These are phyloP conservation scores for Sylvicola fuscatus DNA, from an alignment of 2,888 invertebrate genomes.

Conservation along the genomic window DNA sequence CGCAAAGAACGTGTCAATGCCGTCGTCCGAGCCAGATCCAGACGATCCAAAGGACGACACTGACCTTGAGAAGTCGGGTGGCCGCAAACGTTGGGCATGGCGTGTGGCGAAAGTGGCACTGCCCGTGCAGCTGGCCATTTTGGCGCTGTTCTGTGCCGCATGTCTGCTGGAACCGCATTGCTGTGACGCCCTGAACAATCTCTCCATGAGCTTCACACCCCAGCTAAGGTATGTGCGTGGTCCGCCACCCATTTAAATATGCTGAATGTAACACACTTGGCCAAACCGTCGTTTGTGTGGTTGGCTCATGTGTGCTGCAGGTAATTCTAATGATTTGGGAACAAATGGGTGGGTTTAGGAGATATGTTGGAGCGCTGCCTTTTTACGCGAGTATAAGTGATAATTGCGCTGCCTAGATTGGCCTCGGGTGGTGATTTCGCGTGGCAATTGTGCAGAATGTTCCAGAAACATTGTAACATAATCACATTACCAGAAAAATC, in stretches of 20 bases:
- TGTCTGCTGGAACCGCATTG: conserved; percentile 52
- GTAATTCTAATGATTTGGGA: too few species aligned
- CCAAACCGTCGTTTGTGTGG: too few species aligned
- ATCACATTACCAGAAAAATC: too few species aligned
- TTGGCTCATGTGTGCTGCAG: too few species aligned
- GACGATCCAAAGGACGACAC: conserved; percentile 11
- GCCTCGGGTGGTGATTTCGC: too few species aligned
- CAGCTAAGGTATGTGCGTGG: conserved; percentile 55
- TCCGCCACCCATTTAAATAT: conserved; percentile 47
- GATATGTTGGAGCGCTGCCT: too few species aligned
- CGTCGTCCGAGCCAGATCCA: conserved; percentile 10
- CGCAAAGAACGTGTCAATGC: not conserved
- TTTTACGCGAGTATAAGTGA: too few species aligned
- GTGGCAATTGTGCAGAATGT: too few species aligned
- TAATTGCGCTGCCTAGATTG: too few species aligned
- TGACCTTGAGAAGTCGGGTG: conserved; percentile 12
- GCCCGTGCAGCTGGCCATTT: conserved; percentile 47
- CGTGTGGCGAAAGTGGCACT: conserved; percentile 44
- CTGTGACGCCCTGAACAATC: conserved; percentile 52
- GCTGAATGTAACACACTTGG: too few species aligned
- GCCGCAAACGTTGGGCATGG: conserved; percentile 31
- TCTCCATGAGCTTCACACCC: conserved; percentile 47
- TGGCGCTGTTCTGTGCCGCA: conserved; percentile 46
- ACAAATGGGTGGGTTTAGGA: too few species aligned
- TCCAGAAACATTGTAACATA: too few species aligned